Base-by-base conservation (phyloP, 2,888 invertebrate genomes). In the Ypsolopha sequella region DNA sequence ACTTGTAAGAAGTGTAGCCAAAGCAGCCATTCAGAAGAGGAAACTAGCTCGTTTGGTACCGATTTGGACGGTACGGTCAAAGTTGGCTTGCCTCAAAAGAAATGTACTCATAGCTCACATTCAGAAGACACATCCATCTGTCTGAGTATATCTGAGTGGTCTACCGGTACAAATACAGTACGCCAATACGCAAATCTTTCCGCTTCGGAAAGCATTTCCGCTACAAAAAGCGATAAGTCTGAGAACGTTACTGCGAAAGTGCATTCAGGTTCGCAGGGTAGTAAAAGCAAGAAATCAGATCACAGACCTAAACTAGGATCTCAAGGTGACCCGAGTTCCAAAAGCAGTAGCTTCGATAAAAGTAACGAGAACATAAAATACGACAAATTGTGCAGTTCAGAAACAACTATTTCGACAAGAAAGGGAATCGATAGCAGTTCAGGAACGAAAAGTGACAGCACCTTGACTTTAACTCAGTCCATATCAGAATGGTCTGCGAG, bases 101-200 rank as follows among this genome's bases (percentile, higher is more conserved):
- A 93, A 68, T 94, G 93, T 65, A 94, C 94, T 0, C 93, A 94
- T 59, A 92, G 94, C 62, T 92, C 94, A 0, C 94, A 94, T 75
- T 94, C 95, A 6, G 95, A 95, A 74, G 95, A 95, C 63, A 95
- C 95, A 0, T 95, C 95, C 0, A 92, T 95, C 69, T 95, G 95
- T 13, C 79, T 95, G 36, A 95, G 95, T 64, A 91, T 94, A 64
- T 95, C 95, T 2, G 95, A 95, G 65, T 95, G 95, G 94, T 95
- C 95, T 0, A 95, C 94, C 39, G 95, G 94, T 50, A 95, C 94
- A 0, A 95, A 93, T 59, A 95, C 95, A 0, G 95, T 95, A 1
- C 90, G 92, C 1, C 92, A 94, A 67, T 95, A 92, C 62, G 92
- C 91, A 46, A 93, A 92, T 77, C 84, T 92, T 36, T 92, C 92